Percentiles rank a stretch among this genome's conserved stretches.
These are phyloP conservation scores for Dendrophyllia cribrosa DNA, from an alignment of 64 coral and sea anemone species.

Conservation along the genomic window DNA sequence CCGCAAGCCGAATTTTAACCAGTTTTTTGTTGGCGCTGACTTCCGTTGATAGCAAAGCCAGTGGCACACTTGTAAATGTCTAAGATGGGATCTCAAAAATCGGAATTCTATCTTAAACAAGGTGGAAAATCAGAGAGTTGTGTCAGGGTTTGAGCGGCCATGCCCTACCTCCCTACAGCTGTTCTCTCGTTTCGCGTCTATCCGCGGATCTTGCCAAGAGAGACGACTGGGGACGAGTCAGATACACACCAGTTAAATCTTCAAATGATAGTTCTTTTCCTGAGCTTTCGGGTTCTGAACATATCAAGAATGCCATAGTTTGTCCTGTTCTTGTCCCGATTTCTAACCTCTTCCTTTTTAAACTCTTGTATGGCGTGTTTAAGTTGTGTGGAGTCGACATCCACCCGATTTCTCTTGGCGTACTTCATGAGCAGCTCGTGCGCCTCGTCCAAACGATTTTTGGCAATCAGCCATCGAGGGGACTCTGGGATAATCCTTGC, in stretches of 20 bases:
- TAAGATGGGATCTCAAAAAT: too few species aligned
- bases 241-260: slow-evolving; percentile 76
- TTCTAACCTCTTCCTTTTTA: slow-evolving; percentile 44
- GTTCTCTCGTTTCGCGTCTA: too few species aligned
- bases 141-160: too few species aligned
- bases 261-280: slow-evolving; percentile 86
- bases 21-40: too few species aligned
- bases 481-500: slow-evolving; percentile 77
- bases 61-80: too few species aligned
- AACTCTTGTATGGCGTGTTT: slow-evolving; percentile 63
- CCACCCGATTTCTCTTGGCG: slow-evolving; percentile 65
- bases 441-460: slow-evolving; percentile 81
- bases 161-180: too few species aligned
- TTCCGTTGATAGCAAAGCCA: too few species aligned
- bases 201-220: too few species aligned
- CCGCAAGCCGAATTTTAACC: too few species aligned
- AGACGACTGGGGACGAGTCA: too few species aligned
- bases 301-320: slow-evolving; percentile 62
- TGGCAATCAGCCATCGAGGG: slow-evolving; percentile 92
- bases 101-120: too few species aligned
- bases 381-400: slow-evolving; percentile 51
- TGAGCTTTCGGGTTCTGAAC: slow-evolving; percentile 74
- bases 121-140: too few species aligned
- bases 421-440: slow-evolving; percentile 65
- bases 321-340: background rate